Evolutionary conservation across 2,797 vertebrate genomes (phyloP).

Genomic region (Falco naumanni): DNA sequence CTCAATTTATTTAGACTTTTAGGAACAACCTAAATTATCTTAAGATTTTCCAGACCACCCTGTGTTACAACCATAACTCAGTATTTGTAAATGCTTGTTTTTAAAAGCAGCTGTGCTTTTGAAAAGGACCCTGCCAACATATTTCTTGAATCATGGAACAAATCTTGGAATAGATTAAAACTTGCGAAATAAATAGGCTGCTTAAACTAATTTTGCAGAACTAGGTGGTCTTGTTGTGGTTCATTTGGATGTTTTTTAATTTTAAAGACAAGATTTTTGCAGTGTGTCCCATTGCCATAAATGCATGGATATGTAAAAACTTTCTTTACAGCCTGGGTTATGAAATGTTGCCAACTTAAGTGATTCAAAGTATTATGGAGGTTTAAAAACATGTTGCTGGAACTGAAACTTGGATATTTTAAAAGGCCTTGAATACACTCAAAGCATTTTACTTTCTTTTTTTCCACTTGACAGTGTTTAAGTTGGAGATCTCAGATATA

Average conservation of each 20-base stretch:
- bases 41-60: conserved; percentile 23
- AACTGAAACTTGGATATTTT: not conserved
- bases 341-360: not conserved
- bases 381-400: not conserved
- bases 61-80: not conserved
- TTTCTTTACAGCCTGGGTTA: not conserved
- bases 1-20: not conserved
- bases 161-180: not conserved
- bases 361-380: not conserved
- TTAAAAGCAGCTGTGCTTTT: not conserved
- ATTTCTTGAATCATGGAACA: not conserved
- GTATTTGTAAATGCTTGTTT: conserved; percentile 4
- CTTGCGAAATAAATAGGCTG: not conserved
- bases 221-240: not conserved
- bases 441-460: not conserved
- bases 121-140: not conserved
- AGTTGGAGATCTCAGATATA: not conserved
- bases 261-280: not conserved
- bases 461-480: not conserved
- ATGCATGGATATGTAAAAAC: not conserved
- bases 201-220: not conserved
- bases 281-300: not conserved
- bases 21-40: not conserved
- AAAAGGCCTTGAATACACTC: not conserved
- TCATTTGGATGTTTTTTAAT: not conserved